These are phyloP conservation scores for Boulengeromyrus knoepffleri DNA, from an alignment of 2,113 vertebrate species.

Conservation along the genomic window DNA sequence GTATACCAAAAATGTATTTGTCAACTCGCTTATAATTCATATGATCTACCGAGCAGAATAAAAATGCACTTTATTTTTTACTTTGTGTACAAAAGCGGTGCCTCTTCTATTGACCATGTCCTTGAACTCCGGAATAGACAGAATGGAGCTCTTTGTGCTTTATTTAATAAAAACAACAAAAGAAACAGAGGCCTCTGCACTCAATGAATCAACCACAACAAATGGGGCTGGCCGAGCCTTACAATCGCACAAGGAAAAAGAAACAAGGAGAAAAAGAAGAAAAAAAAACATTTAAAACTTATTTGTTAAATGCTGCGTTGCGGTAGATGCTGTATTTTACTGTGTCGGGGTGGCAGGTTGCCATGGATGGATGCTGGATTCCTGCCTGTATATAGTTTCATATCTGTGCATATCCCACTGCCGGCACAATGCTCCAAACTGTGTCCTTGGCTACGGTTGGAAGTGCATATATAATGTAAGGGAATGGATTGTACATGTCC, in stretches of 20 bases:
- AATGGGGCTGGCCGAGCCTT: not conserved
- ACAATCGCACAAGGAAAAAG: not conserved
- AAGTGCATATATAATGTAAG: not conserved
- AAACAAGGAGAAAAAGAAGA: not conserved
- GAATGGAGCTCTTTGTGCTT: constrained; percentile 34
- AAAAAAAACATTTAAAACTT: not conserved
- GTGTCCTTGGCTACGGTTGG: not conserved
- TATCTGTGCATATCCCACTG: not conserved
- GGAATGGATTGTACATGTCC: not conserved
- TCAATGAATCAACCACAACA: constrained; percentile 18
- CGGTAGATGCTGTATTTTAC: constrained; percentile 14
- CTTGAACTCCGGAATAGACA: constrained; percentile 40
- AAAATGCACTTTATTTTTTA: constrained; percentile 34
- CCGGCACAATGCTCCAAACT: not conserved
- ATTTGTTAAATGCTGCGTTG: constrained; percentile 15
- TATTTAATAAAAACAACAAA: constrained; percentile 46
- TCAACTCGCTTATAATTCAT: constrained; percentile 23
- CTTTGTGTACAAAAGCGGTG: constrained; percentile 34
- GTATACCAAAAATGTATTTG: constrained; percentile 8
- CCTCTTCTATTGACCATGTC: constrained; percentile 36
- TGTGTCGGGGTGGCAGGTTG: constrained; percentile 12
- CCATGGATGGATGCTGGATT: not conserved
- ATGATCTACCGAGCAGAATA: constrained; percentile 20
- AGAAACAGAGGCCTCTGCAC: constrained; percentile 24
- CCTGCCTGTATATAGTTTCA: not conserved